Conservation (phyloP, 1,140 invertebrate species). For the Ericerus pela region DNA sequence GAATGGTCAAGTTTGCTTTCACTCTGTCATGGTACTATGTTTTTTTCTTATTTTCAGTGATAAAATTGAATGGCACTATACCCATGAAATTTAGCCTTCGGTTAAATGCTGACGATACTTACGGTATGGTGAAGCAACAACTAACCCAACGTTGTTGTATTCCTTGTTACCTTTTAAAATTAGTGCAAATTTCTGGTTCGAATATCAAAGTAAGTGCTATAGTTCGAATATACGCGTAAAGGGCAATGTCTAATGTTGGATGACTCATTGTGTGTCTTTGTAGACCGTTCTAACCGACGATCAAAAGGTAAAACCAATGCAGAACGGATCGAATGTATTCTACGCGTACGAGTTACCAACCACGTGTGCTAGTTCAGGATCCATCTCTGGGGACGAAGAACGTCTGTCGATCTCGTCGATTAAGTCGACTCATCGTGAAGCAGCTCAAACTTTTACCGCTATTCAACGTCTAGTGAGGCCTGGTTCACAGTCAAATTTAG, state of each 20-base stretch:
- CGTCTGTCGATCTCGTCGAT: slow-evolving; percentile 21
- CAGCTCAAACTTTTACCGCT: slow-evolving; percentile 32
- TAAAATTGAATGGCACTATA: slow-evolving; percentile 57
- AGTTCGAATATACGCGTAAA: no score
- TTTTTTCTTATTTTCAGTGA: slow-evolving; percentile 38
- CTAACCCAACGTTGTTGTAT: slow-evolving; percentile 47
- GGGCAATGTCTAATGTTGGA: slow-evolving; percentile 29
- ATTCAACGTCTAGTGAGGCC: slow-evolving; percentile 32
- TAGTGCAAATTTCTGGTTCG: slow-evolving; percentile 52
- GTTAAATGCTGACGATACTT: slow-evolving; percentile 62
- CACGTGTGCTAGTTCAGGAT: slow-evolving; percentile 16
- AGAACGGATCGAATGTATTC: slow-evolving; percentile 30
- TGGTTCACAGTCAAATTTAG: slow-evolving; percentile 13
- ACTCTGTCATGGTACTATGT: neutral
- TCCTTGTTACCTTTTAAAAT: slow-evolving; percentile 41
- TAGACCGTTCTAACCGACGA: slow-evolving; percentile 35
- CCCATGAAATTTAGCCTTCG: slow-evolving; percentile 69
- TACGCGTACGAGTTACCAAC: slow-evolving; percentile 39
- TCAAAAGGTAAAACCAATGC: slow-evolving; percentile 35
- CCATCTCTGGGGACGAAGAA: slow-evolving; percentile 24
- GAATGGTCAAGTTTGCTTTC: neutral
- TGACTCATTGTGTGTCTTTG: slow-evolving; percentile 19
- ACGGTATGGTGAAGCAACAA: slow-evolving; percentile 51
- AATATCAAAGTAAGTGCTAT: slow-evolving; percentile 39
- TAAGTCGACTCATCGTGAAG: slow-evolving; percentile 23